These are phyloP conservation scores for Pterocles orientalis DNA, from an alignment of 2,113 vertebrate species.

Conservation along the genomic window DNA sequence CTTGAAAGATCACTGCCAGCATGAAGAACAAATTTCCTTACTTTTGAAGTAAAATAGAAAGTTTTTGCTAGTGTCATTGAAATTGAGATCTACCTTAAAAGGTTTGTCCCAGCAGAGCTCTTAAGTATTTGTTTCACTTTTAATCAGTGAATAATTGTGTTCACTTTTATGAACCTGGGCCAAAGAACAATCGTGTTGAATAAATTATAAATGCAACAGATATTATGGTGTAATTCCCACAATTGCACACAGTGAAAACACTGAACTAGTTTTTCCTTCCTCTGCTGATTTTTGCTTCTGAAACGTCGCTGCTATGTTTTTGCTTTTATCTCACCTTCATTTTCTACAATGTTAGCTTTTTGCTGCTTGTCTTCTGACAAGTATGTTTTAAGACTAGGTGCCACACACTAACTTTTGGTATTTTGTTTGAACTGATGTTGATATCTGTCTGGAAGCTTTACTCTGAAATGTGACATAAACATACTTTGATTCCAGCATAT, in stretches of 20 bases:
- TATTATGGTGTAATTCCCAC: neutral
- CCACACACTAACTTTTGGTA: neutral
- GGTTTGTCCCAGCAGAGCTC: neutral
- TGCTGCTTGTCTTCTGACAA: neutral
- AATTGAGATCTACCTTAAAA: neutral
- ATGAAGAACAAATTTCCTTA: neutral
- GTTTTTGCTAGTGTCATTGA: neutral
- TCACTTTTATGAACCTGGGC: neutral
- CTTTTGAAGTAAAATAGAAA: neutral
- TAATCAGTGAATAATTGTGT: neutral
- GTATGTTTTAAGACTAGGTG: neutral
- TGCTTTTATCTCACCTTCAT: neutral
- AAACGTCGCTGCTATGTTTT: neutral
- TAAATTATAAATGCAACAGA: neutral
- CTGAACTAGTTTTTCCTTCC: neutral
- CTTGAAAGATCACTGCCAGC: neutral
- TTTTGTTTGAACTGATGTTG: neutral
- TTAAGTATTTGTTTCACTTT: neutral
- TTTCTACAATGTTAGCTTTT: neutral
- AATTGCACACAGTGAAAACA: neutral
- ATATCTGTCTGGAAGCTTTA: neutral
- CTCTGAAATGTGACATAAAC: neutral
- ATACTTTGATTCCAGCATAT: neutral
- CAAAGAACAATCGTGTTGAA: neutral
- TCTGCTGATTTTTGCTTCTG: neutral